A percentile compares a stretch with the other conserved stretches of the same genome.
Evolutionary conservation across 53 echinoderm and acorn worm genomes (phyloP).

Genomic region (Crossaster papposus): DNA sequence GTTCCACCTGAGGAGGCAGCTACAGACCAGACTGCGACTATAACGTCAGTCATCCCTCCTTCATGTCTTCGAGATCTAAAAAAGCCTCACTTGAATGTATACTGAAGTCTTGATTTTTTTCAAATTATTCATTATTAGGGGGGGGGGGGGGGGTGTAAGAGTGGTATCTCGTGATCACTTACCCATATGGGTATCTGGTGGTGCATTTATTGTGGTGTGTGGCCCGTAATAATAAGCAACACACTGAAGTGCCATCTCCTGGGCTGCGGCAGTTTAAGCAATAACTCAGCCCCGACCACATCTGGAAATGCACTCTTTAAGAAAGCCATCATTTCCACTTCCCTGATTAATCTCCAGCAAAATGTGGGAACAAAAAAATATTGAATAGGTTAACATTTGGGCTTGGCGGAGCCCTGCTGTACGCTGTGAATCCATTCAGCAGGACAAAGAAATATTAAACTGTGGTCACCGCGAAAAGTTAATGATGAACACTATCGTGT

Average conservation of each 20-base stretch:
- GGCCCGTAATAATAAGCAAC: slow-evolving; percentile 9
- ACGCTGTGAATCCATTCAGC: neutral
- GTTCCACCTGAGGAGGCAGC: slow-evolving; percentile 55
- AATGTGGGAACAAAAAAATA: slow-evolving; percentile 39
- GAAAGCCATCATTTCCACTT: slow-evolving; percentile 66
- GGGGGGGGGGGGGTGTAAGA: neutral
- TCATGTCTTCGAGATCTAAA: neutral
- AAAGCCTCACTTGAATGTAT: slow-evolving; percentile 19
- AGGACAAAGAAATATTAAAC: slow-evolving; percentile 52
- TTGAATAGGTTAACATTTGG: slow-evolving; percentile 41
- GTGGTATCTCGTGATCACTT: slow-evolving; percentile 31
- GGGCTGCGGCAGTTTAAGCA: slow-evolving; percentile 50
- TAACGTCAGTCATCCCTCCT: neutral
- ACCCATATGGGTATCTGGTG: slow-evolving; percentile 28
- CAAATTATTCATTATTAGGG: neutral
- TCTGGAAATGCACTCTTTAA: slow-evolving; percentile 59
- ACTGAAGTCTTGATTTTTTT: slow-evolving; percentile 37
- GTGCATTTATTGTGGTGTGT: slow-evolving; percentile 22
- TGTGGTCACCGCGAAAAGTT: slow-evolving; percentile 9
- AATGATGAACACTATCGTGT: slow-evolving; percentile 49
- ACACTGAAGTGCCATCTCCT: neutral
- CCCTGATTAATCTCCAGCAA: slow-evolving; percentile 45
- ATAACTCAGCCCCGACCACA: slow-evolving; percentile 38
- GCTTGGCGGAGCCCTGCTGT: neutral
- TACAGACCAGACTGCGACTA: slow-evolving; percentile 2